Conservation (phyloP, 1,140 invertebrate species). For the Choristoneura fumiferana region DNA sequence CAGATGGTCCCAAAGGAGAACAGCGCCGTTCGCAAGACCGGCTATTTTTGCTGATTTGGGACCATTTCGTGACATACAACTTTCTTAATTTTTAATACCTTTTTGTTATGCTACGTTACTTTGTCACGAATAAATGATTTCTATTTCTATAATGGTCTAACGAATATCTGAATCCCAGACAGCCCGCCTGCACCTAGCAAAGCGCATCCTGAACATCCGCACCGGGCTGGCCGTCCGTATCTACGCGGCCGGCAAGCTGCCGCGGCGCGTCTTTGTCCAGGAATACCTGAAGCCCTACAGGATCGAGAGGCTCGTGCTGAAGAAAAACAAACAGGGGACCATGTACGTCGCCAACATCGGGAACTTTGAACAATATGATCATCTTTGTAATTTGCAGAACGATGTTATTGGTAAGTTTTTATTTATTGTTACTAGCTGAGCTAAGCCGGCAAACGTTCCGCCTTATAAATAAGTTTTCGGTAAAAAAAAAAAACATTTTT, state of each 20-base stretch:
- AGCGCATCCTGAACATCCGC: conserved; percentile 27
- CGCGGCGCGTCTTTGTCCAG: conserved; percentile 10
- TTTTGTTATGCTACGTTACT: too few relatives aligned
- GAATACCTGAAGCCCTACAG: conserved; percentile 24
- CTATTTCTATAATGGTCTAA: too few relatives aligned
- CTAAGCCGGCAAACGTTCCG: too few relatives aligned
- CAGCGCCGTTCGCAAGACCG: too few relatives aligned
- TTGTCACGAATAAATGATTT: too few relatives aligned
- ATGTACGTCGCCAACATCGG: conserved; percentile 28
- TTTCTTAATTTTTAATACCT: too few relatives aligned
- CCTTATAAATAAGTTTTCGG: too few relatives aligned
- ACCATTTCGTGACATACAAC: too few relatives aligned
- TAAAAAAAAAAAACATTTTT: too few relatives aligned
- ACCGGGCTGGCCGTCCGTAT: conserved; percentile 25
- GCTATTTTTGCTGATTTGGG: too few relatives aligned
- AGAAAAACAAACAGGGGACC: conserved; percentile 23
- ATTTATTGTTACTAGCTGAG: background rate
- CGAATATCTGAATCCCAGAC: conserved; percentile 21
- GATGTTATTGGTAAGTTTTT: background rate
- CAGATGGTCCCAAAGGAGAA: too few relatives aligned
- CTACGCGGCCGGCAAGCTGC: conserved; percentile 23
- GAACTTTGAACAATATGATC: conserved; percentile 23
- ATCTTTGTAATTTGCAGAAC: background rate
- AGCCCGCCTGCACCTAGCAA: conserved; percentile 26
- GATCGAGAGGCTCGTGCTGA: conserved; percentile 22